A percentile compares a stretch with the other conserved stretches of the same genome.
These are phyloP conservation scores for Poecilia gillii DNA, from an alignment of 2,797 vertebrate species.

Conservation along the genomic window DNA sequence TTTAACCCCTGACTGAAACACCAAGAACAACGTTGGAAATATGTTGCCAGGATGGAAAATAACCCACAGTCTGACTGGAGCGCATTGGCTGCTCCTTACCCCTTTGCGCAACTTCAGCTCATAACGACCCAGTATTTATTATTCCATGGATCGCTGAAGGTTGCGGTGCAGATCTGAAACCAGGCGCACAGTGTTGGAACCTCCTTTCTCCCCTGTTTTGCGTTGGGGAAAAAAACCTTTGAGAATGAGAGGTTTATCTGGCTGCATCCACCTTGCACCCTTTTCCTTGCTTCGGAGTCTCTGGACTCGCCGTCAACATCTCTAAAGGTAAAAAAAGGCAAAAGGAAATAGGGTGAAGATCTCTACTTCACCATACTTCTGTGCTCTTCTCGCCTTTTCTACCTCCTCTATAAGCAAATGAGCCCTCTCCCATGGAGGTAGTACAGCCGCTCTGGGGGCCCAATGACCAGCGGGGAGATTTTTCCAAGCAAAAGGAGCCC, in stretches of 20 bases:
- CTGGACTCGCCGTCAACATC: conserved; percentile 53
- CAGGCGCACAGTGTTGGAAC: conserved; percentile 22
- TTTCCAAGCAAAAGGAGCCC: conserved; percentile 78
- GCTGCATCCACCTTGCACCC: conserved; percentile 37
- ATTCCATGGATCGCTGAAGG: conserved; percentile 38
- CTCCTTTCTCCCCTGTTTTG: neutral
- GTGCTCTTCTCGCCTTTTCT: neutral
- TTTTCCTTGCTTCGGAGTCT: conserved; percentile 52
- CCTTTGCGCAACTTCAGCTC: conserved; percentile 63
- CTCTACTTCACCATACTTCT: conserved; percentile 15
- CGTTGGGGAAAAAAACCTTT: neutral
- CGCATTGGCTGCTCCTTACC: conserved; percentile 15
- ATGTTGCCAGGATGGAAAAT: conserved; percentile 23
- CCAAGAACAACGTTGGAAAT: conserved; percentile 9
- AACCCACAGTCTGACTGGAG: conserved; percentile 41
- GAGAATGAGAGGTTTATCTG: conserved; percentile 64
- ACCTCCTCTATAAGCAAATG: conserved; percentile 52
- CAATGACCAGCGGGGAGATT: conserved; percentile 71
- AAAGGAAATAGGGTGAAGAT: conserved; percentile 4
- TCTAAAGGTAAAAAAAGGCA: conserved; percentile 24
- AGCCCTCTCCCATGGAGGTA: conserved; percentile 77
- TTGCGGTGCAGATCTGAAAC: conserved; percentile 42
- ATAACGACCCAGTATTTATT: conserved; percentile 53
- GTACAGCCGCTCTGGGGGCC: conserved; percentile 73
- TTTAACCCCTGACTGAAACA: conserved; percentile 22